Percentiles rank a stretch among this genome's conserved stretches.
These are phyloP conservation scores for Colostygia pectinataria DNA, from an alignment of 2,888 invertebrate species.

Conservation along the genomic window DNA sequence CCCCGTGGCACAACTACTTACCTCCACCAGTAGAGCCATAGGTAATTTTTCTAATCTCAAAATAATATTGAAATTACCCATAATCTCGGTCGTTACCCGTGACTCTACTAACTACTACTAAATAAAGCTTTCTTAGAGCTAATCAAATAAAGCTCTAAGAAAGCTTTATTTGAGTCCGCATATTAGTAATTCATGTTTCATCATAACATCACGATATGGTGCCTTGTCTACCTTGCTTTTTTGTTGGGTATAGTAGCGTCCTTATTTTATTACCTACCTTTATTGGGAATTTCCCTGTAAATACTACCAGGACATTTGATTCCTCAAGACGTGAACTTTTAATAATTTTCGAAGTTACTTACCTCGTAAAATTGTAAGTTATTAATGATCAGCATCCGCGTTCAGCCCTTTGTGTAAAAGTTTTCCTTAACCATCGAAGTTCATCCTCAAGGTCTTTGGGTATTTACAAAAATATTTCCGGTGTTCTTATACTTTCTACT, in stretches of 20 bases:
- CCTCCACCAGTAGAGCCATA: no score
- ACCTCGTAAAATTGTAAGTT: constrained; percentile 25
- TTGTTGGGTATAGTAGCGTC: neutral
- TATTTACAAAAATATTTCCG: constrained; percentile 28
- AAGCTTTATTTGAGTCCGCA: no score
- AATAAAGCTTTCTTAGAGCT: no score
- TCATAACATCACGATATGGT: no score
- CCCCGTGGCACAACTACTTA: no score
- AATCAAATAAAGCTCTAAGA: no score
- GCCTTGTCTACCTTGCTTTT: neutral
- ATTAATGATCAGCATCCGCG: constrained; percentile 29
- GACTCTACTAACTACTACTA: no score
- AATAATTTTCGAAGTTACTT: constrained; percentile 16
- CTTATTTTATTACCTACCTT: neutral
- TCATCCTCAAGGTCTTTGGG: constrained; percentile 13
- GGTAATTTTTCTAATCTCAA: no score
- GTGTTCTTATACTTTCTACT: constrained; percentile 15
- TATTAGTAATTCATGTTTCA: no score
- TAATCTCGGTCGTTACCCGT: no score
- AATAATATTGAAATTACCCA: no score
- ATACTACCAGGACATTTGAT: constrained; percentile 19
- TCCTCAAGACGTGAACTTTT: constrained; percentile 5
- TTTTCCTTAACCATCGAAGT: constrained; percentile 28
- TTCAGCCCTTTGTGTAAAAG: constrained; percentile 31
- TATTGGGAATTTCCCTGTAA: constrained; percentile 3